Conservation (phyloP, 1,140 invertebrate species). For the Lasioglossum albipes region DNA sequence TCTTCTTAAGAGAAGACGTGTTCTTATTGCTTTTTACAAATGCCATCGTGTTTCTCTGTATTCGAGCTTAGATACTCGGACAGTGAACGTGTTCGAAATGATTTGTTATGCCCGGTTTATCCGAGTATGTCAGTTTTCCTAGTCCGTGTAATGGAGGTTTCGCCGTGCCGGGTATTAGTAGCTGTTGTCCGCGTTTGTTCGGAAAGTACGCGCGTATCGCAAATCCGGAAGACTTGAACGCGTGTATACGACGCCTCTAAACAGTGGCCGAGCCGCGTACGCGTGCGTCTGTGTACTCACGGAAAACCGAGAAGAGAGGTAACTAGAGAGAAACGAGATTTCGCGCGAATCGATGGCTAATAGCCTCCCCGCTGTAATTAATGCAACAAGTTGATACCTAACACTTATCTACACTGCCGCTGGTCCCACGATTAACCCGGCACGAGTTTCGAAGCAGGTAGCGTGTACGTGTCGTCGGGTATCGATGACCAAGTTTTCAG, state of each 20-base stretch:
- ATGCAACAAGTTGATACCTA: constrained; percentile 80
- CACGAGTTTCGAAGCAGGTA: constrained; percentile 55
- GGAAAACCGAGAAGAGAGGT: constrained; percentile 65
- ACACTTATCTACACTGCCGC: constrained; percentile 73
- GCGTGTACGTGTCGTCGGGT: constrained; percentile 25
- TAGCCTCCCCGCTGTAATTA: constrained; percentile 78
- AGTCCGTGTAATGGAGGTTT: no score
- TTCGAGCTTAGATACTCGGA: no score
- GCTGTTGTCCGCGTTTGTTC: no score
- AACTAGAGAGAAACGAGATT: constrained; percentile 72
- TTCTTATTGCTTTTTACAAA: no score
- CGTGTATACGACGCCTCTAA: constrained; percentile 25
- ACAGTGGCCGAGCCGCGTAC: constrained; percentile 13
- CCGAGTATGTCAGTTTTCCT: no score
- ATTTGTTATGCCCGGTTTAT: no score
- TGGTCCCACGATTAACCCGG: constrained; percentile 66
- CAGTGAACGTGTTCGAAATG: no score
- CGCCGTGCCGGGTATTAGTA: no score
- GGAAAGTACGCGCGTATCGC: constrained; percentile 3
- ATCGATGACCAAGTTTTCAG: constrained; percentile 24
- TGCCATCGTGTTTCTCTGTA: no score
- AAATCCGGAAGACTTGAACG: constrained; percentile 41
- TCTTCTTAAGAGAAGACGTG: no score
- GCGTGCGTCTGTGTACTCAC: constrained; percentile 43
- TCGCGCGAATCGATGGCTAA: constrained; percentile 78